These are phyloP conservation scores for Muscicapa comitata DNA, from an alignment of 2,797 vertebrate species.

Conservation along the genomic window DNA sequence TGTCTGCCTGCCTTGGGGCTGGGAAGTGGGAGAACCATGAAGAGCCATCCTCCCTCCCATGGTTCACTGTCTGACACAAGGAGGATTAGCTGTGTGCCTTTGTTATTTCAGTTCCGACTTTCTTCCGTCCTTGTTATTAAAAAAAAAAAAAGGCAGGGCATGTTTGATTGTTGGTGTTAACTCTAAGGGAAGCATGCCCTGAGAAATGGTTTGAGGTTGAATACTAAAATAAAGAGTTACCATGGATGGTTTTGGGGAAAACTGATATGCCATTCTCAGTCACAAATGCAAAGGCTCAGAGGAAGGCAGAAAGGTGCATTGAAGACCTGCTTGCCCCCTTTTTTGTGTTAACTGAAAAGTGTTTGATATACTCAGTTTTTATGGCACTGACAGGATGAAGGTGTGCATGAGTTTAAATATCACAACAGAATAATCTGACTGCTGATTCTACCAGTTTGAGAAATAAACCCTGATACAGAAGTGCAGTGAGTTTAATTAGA, in stretches of 20 bases:
- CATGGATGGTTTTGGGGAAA: neutral
- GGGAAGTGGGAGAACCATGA: neutral
- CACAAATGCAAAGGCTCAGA: neutral
- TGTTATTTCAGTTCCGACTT: neutral
- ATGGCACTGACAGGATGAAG: neutral
- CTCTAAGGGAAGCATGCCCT: neutral
- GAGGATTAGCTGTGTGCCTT: neutral
- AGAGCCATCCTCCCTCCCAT: accelerated
- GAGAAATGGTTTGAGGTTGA: neutral
- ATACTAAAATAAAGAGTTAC: neutral
- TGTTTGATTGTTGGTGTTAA: neutral
- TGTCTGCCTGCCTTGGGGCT: neutral
- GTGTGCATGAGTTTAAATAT: neutral
- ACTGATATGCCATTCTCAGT: accelerated
- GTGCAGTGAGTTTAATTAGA: neutral
- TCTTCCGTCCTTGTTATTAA: neutral
- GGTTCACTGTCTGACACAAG: neutral
- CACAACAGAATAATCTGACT: neutral
- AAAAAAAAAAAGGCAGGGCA: accelerated
- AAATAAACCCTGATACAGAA: neutral
- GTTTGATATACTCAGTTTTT: neutral
- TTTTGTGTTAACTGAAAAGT: neutral
- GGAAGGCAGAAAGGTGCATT: neutral
- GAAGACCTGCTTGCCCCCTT: neutral
- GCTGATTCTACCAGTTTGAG: neutral